Base-by-base conservation (phyloP, 2,888 invertebrate genomes). In the Tipula lateralis region DNA sequence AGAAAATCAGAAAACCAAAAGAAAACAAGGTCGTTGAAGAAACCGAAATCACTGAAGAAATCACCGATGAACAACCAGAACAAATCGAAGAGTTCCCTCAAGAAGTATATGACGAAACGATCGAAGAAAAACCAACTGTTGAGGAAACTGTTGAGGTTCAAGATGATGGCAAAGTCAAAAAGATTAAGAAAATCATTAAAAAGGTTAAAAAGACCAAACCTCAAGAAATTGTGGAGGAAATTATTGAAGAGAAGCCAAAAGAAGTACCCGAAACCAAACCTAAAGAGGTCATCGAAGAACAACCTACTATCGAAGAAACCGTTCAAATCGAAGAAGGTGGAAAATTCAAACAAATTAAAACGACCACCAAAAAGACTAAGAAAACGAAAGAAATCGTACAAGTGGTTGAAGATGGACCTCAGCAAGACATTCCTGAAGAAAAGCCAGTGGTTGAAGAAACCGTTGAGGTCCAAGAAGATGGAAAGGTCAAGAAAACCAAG, bases 51-150 rank as follows among this genome's bases (percentile, higher is more conserved):
- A 89, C 89, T 29, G 89, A 90, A 84, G 89, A 90, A 86, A 89
- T 91, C 86, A 88, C 90, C 0, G 87, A 88, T 0, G 89, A 90
- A 85, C 90, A 91, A 86, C 86, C 88, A 2, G 88, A 88, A 0
- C 86, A 66, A 66, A 89, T 89, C 32, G 89, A 90, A 84, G 89
- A 90, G 86, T 89, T 91, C 86, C 88, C 90, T 0, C 87, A 88
- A 0, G 89, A 90, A 85, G 90, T 91, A 86, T 86, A 88, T 3
- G 88, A 88, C 0, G 86, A 84, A 84, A 83, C 66, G 80, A 24
- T 9, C 50, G 88, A 89, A 84, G 88, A 90, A 36, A 89, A 89
- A 29, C 88, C 89, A 44, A 89, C 89, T 1, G 88, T 34, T 30
- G 24, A 50, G 84, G 85, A 81, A 80, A 24, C 50, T 12, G 83